Evolutionary conservation across 2,888 invertebrate species (phyloP).

Genomic region (Cyaniris semiargus): DNA sequence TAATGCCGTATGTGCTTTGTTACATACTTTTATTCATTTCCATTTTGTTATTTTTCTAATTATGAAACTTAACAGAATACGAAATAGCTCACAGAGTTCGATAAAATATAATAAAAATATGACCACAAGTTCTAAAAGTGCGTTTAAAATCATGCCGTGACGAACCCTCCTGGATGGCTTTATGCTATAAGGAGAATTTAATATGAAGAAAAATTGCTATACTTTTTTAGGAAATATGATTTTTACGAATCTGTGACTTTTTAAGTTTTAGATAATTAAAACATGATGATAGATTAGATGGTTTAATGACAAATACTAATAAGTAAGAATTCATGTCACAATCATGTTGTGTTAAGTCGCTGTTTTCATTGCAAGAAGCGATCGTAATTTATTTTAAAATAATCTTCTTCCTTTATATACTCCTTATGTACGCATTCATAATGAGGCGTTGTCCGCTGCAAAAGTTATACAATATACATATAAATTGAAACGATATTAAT

Average conservation of each 20-base stretch:
- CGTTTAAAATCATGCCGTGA: constrained; percentile 7
- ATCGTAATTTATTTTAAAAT: constrained; percentile 4
- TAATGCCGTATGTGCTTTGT: neutral
- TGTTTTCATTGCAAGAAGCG: neutral
- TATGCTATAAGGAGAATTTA: constrained; percentile 13
- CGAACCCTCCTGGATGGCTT: constrained; percentile 32
- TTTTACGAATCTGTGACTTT: neutral
- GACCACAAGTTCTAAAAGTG: constrained; percentile 9
- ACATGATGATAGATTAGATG: neutral
- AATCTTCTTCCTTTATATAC: neutral
- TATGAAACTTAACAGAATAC: neutral
- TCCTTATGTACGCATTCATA: constrained; percentile 20
- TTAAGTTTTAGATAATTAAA: neutral
- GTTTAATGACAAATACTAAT: neutral
- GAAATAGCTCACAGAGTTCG: too few species aligned
- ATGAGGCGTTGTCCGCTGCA: constrained; percentile 15
- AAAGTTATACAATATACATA: constrained; percentile 38
- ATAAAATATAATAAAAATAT: neutral
- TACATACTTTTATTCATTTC: neutral
- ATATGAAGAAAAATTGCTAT: neutral
- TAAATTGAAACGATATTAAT: constrained; percentile 47
- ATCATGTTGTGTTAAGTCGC: neutral
- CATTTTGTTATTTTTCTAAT: neutral
- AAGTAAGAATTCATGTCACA: neutral
- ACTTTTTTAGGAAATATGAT: neutral